Evolutionary conservation across 2,797 vertebrate species (phyloP), one percentile per base, ranked within the genome.

Genomic region (Hybognathus amarus): DNA sequence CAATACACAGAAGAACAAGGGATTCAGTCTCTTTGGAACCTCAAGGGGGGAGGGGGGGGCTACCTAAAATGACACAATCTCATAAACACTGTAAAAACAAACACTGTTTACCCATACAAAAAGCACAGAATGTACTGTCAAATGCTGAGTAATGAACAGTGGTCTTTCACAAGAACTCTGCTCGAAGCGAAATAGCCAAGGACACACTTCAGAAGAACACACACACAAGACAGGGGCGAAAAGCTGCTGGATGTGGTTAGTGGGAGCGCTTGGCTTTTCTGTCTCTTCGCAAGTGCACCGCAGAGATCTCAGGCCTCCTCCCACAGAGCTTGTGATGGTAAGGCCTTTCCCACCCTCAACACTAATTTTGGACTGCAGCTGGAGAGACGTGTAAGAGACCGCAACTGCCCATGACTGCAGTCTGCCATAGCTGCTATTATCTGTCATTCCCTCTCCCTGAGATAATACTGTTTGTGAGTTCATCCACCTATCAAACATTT

Each of bases 11-110:
- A 87, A 69, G 52, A 83, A 85, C 80, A 78, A 70, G 71, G 36
- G 86, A 84, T 64, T 78, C 13, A 83, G 75, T 77, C 77, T 79
- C 66, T 83, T 86, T 77, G 81, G 73, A 80, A 76, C 71, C 63
- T 71, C 42, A 27, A 27, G 45, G 56, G 47, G 17, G 74, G 61
- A 73, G 54, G 54, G 17, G 17, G 77, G 61, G 77, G 45, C 50
- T 86, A 66, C 85, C 88, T 90, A 89, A 88, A 92, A 93, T 91
- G 88, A 91, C 92, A 94, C 88, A 80, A 91, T 90, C 87, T 91
- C 90, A 90, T 92, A 89, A 92, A 93, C 90, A 93, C 90, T 90
- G 87, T 82, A 85, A 90, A 83, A 78, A 91, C 90, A 89, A 86
- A 90, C 83, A 90, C 77, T 85, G 77, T 89, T 90, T 92, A 88